A percentile compares a stretch with the other conserved stretches of the same genome.
phyloP scores from a whole-genome alignment of 2,888 invertebrate genomes.

The Azorinus chamasolen region DNA sequence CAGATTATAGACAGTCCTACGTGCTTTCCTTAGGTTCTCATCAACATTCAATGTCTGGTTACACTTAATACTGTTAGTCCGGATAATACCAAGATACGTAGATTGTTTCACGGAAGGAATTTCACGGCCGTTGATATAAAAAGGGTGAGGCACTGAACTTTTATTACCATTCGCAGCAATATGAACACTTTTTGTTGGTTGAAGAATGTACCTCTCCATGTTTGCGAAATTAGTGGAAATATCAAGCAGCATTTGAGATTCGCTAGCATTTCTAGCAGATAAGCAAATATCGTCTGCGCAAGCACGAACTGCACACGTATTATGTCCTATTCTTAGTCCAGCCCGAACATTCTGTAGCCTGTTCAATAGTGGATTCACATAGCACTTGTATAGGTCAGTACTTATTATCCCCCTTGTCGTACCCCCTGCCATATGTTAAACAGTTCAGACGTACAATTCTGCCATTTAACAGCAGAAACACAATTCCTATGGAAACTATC shows the following conservation, averaged over 20 bases:
- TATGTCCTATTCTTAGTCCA: constrained; percentile 9
- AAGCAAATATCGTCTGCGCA: constrained; percentile 26
- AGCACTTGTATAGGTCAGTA: constrained; percentile 22
- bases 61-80: neutral
- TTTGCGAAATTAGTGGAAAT: constrained; percentile 17
- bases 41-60: too few species aligned
- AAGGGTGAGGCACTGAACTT: neutral
- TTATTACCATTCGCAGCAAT: neutral
- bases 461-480: constrained; percentile 12
- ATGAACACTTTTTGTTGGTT: constrained; percentile 20
- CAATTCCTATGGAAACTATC: constrained; percentile 3
- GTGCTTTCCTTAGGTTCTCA: neutral
- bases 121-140: neutral
- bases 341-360: neutral
- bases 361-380: constrained; percentile 10
- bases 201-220: constrained; percentile 19
- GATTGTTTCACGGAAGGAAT: neutral
- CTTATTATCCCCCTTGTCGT: constrained; percentile 22
- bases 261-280: neutral
- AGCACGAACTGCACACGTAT: neutral
- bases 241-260: constrained; percentile 5
- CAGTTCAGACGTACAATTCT: neutral
- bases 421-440: constrained; percentile 12
- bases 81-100: neutral
- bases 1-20: neutral